Evolutionary conservation across 1,140 invertebrate genomes (phyloP).

Genomic region (Drosophila varians): DNA sequence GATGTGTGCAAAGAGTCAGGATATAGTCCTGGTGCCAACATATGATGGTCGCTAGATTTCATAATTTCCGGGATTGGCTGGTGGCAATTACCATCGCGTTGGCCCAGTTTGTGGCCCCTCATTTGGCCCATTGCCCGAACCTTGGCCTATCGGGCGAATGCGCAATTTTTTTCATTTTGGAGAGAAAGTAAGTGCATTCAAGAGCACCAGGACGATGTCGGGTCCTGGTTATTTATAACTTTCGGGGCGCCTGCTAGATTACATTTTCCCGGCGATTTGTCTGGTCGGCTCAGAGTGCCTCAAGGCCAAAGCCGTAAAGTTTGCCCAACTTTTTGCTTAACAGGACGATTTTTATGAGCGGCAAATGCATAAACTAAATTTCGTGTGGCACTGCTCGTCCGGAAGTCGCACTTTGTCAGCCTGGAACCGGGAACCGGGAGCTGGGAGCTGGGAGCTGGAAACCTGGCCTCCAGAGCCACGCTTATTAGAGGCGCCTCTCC

Average conservation of each 20-base stretch:
- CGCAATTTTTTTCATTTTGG: conserved; percentile 27
- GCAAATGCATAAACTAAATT: conserved; percentile 45
- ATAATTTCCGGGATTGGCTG: conserved; percentile 47
- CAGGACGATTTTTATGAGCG: conserved; percentile 43
- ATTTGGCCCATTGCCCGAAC: conserved; percentile 49
- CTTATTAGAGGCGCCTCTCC: conserved; percentile 34
- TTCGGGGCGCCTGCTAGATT: conserved; percentile 47
- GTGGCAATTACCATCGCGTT: conserved; percentile 42
- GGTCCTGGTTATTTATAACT: conserved; percentile 65
- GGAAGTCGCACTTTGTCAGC: conserved; percentile 2
- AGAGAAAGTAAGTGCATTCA: conserved; percentile 63
- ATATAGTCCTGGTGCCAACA: conserved; percentile 17
- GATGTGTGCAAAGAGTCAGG: conserved; percentile 8
- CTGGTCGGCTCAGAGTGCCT: conserved; percentile 27
- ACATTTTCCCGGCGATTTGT: conserved; percentile 61
- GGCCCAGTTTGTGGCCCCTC: conserved; percentile 36
- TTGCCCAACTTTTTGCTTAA: conserved; percentile 70
- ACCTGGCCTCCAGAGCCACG: conserved; percentile 17
- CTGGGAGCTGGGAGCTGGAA: neutral
- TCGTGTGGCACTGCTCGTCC: conserved; percentile 6
- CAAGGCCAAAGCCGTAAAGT: conserved; percentile 69
- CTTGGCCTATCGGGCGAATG: conserved; percentile 27
- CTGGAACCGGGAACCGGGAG: neutral
- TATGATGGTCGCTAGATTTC: neutral
- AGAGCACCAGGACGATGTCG: conserved; percentile 53